These are phyloP conservation scores for Rhagonycha fulva DNA, from an alignment of 2,888 invertebrate genomes.

Conservation along the genomic window DNA sequence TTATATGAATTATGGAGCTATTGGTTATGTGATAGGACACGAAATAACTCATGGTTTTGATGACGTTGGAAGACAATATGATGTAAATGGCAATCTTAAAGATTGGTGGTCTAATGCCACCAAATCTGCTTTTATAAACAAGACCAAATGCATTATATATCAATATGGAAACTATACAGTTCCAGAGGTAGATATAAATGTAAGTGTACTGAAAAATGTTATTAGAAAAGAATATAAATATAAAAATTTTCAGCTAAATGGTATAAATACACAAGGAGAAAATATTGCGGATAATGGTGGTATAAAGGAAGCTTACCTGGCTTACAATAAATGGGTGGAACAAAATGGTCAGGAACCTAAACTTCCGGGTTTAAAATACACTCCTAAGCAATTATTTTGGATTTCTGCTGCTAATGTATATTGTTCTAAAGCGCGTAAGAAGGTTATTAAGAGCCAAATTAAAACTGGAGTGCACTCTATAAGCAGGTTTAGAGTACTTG, in stretches of 20 bases:
- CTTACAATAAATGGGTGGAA: constrained; percentile 6
- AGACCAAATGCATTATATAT: constrained; percentile 87
- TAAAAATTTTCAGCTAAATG: constrained; percentile 5
- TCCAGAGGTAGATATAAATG: constrained; percentile 73
- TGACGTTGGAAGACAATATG: constrained; percentile 10
- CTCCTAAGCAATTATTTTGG: constrained; percentile 20
- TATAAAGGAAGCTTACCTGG: constrained; percentile 5
- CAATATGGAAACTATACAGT: constrained; percentile 92
- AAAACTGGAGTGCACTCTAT: neutral
- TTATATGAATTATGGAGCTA: constrained; percentile 16
- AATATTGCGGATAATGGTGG: constrained; percentile 18
- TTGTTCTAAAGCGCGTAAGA: constrained; percentile 6
- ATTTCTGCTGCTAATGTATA: constrained; percentile 6
- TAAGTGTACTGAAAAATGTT: constrained; percentile 49
- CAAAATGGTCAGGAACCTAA: neutral
- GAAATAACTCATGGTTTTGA: constrained; percentile 20
- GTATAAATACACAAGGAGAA: constrained; percentile 14
- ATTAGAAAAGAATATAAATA: neutral
- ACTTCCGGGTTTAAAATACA: constrained; percentile 13
- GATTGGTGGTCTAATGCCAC: constrained; percentile 15
- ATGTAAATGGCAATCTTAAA: constrained; percentile 6
- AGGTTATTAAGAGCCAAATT: neutral
- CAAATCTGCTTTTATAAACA: constrained; percentile 41
- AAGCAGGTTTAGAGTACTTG: constrained; percentile 1
- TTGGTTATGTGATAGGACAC: constrained; percentile 13